phyloP scores from a whole-genome alignment of 2,888 invertebrate species.

The Lamellibrachia columna region DNA sequence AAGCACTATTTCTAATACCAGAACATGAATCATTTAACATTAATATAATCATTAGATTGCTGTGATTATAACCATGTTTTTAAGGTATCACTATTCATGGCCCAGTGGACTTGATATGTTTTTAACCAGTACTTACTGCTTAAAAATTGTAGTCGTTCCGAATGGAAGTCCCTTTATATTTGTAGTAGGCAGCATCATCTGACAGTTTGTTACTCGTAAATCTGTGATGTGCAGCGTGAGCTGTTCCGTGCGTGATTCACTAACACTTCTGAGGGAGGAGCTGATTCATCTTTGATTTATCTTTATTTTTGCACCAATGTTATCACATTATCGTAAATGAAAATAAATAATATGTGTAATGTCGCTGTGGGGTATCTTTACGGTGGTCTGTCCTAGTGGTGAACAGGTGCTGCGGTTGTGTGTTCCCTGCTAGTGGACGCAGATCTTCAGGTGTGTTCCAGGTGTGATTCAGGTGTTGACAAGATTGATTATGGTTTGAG shows the following conservation, averaged over 20 bases:
- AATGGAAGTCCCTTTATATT: background rate
- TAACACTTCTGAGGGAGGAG: background rate
- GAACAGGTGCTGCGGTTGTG: too few species aligned
- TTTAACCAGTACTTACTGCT: background rate
- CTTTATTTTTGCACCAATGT: background rate
- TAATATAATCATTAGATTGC: too few species aligned
- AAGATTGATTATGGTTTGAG: background rate
- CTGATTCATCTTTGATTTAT: slow-evolving; percentile 3
- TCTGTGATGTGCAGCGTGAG: background rate
- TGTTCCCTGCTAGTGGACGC: too few species aligned
- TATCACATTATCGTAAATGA: background rate
- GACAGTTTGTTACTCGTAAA: background rate
- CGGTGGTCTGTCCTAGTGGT: background rate
- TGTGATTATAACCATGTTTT: too few species aligned
- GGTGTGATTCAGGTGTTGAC: background rate
- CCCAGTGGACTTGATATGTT: too few species aligned
- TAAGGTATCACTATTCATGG: too few species aligned
- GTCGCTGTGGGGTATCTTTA: background rate
- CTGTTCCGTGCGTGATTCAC: background rate
- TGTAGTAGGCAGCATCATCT: background rate
- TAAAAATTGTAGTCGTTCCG: too few species aligned
- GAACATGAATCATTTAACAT: too few species aligned
- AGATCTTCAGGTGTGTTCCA: background rate
- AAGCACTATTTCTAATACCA: too few species aligned
- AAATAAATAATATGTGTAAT: background rate